These are phyloP conservation scores for Ctena decussata DNA, from an alignment of 2,888 invertebrate species.

Conservation along the genomic window DNA sequence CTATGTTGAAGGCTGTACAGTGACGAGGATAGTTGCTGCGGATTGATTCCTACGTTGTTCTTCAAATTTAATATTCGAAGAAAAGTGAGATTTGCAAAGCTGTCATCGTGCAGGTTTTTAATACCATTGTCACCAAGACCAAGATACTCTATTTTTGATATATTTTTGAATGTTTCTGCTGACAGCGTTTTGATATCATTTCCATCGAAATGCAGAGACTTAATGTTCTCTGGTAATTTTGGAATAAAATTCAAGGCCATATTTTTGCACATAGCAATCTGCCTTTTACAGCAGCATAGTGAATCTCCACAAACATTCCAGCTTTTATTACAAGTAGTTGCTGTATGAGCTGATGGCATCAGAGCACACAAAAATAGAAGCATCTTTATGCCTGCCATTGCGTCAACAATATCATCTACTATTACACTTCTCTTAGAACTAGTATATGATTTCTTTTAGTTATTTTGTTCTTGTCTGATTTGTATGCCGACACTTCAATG, in stretches of 20 bases:
- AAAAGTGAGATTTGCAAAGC: neutral
- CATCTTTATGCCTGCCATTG: too few relatives aligned
- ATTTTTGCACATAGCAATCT: neutral
- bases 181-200: neutral
- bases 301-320: neutral
- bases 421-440: too few relatives aligned
- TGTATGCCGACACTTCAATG: too few relatives aligned
- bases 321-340: neutral
- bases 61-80: neutral
- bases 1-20: neutral
- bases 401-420: too few relatives aligned
- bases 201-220: neutral
- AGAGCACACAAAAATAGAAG: too few relatives aligned
- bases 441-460: too few relatives aligned
- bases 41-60: neutral
- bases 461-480: too few relatives aligned
- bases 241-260: neutral
- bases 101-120: neutral
- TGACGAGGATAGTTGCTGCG: neutral
- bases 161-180: neutral
- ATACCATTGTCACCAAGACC: neutral
- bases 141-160: neutral
- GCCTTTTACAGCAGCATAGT: neutral
- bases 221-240: neutral
- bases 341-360: too few relatives aligned